A percentile compares a stretch with the other conserved stretches of the same genome.
These are phyloP conservation scores for Ascaphus truei DNA, from an alignment of 2,113 vertebrate species.

Conservation along the genomic window DNA sequence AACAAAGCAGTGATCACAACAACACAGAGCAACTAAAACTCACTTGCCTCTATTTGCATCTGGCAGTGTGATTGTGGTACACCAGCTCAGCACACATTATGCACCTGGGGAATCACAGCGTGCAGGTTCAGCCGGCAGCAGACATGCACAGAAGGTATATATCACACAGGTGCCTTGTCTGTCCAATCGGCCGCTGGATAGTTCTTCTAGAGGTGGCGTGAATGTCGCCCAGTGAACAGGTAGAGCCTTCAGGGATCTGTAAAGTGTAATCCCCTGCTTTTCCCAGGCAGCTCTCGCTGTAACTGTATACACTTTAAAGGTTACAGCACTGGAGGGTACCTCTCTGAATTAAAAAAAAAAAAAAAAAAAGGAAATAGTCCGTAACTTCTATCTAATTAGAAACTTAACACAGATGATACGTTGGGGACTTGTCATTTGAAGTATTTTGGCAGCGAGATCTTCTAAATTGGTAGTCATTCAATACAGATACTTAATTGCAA, in stretches of 20 bases:
- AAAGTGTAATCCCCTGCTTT: background rate
- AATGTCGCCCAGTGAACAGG: background rate
- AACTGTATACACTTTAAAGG: background rate
- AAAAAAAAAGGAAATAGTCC: background rate
- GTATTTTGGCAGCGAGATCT: background rate
- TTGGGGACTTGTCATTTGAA: background rate
- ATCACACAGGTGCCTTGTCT: too few relatives aligned
- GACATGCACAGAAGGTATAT: background rate
- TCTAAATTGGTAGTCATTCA: background rate
- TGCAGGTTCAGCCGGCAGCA: background rate
- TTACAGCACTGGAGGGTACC: background rate
- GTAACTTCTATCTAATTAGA: background rate
- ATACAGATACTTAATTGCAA: background rate
- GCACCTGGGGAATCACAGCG: background rate
- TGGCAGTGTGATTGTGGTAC: background rate
- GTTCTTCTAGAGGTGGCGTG: background rate
- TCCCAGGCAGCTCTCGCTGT: background rate
- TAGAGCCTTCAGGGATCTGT: background rate
- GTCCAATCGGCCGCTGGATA: background rate
- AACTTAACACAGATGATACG: background rate
- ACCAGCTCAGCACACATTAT: background rate
- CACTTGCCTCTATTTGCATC: slow-evolving; percentile 42
- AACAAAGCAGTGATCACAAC: background rate
- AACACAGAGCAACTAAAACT: background rate
- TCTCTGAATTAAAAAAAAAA: too few relatives aligned